Base-by-base conservation (phyloP, 2,888 invertebrate species). In the Sinentomon sp. region DNA sequence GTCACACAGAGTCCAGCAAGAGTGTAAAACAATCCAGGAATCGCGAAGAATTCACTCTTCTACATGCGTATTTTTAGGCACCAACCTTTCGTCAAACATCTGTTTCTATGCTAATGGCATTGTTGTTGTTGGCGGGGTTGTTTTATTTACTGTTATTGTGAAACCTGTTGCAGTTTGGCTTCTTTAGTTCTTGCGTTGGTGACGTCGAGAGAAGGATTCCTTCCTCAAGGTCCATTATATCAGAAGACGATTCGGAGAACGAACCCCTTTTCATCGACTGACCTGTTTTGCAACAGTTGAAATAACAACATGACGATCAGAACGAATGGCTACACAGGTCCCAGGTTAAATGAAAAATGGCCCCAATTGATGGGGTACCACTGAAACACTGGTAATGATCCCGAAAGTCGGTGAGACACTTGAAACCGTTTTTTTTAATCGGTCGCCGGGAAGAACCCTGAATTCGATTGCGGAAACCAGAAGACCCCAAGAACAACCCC, bases 71-170 rank as follows among this genome's bases (percentile, higher is more conserved):
- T n/a, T n/a, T n/a, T n/a, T n/a, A n/a, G n/a, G n/a, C n/a, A n/a
- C n/a, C n/a, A n/a, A n/a, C n/a, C n/a, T n/a, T n/a, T n/a, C n/a
- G 77, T 82, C 80, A 82, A 70, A 82, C 82, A 64, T 83, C 82
- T 62, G 82, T 83, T 64, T 83, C 82, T 59, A 74, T 72, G 60
- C 78, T 75, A 60, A 62, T 58, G 46, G 66, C 63, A 55, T 75
- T 70, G 54, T 73, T 66, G 50, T 69, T 66, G 55, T 72, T 73
- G n/a, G n/a, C n/a, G n/a, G n/a, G n/a, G n/a, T n/a, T n/a, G n/a
- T n/a, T n/a, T n/a, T n/a, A n/a, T n/a, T n/a, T n/a, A n/a, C n/a
- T n/a, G n/a, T n/a, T n/a, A 55, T 68, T 70, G 53, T 72, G 70
- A 45, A 68, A 60, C 48, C 73, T 63, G 48, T 68, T 68, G 58